phyloP scores from a whole-genome alignment of 2,797 vertebrate species.

The Leptodactylus fallax region DNA sequence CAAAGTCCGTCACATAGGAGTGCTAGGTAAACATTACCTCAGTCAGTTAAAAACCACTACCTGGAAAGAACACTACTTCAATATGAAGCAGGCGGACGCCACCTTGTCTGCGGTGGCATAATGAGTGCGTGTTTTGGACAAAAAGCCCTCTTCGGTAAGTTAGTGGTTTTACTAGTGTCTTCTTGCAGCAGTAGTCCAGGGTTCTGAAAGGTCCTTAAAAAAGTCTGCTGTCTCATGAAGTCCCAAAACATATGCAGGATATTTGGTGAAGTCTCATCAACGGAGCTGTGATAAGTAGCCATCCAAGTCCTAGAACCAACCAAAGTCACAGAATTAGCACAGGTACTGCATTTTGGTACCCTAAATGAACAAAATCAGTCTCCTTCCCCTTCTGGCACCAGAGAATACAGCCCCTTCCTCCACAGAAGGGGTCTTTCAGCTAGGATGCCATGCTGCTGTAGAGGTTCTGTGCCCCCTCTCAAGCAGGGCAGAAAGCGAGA shows the following conservation, averaged over 20 bases:
- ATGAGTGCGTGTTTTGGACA: background rate
- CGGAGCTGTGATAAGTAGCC: slow-evolving; percentile 55
- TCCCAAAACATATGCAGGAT: background rate
- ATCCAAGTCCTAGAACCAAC: slow-evolving; percentile 43
- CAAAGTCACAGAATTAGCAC: background rate
- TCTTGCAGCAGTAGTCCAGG: background rate
- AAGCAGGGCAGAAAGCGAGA: too few species aligned
- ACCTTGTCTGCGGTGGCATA: slow-evolving; percentile 12
- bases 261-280: slow-evolving; percentile 19
- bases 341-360: too few species aligned
- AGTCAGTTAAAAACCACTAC: slow-evolving; percentile 31
- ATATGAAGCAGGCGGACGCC: slow-evolving; percentile 59
- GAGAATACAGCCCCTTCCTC: too few species aligned
- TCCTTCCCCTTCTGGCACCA: too few species aligned
- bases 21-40: slow-evolving; percentile 45
- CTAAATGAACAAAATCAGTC: too few species aligned
- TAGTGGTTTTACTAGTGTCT: slow-evolving; percentile 35
- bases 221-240: background rate
- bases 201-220: background rate
- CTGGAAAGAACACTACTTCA: slow-evolving; percentile 54
- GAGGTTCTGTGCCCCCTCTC: too few species aligned
- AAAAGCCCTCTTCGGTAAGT: background rate
- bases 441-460: too few species aligned
- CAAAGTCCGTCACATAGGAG: background rate
- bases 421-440: too few species aligned